These are phyloP conservation scores for Rhamnusium bicolor DNA, from an alignment of 2,888 invertebrate species.

Conservation along the genomic window DNA sequence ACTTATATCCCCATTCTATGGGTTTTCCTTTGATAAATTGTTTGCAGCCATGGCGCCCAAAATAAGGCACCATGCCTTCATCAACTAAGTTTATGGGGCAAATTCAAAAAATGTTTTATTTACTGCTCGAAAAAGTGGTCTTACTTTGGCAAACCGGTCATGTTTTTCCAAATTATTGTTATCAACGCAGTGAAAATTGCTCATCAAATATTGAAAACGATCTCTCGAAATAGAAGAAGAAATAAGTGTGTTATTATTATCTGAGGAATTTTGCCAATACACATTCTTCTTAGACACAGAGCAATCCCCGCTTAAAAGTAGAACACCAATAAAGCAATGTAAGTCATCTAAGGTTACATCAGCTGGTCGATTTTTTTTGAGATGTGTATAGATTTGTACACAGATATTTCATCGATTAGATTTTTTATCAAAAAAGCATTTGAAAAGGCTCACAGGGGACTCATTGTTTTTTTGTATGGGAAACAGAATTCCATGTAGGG, in stretches of 20 bases:
- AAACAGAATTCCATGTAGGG: too few relatives aligned
- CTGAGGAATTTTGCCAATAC: too few relatives aligned
- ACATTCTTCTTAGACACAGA: too few relatives aligned
- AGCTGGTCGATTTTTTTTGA: not conserved
- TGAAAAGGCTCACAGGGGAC: too few relatives aligned
- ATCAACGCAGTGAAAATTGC: not conserved
- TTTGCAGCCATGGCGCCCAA: too few relatives aligned
- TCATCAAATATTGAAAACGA: not conserved
- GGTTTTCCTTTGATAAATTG: slow-evolving; percentile 57
- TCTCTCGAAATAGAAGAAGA: not conserved
- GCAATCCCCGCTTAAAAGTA: not conserved
- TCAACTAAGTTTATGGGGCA: not conserved
- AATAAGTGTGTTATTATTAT: too few relatives aligned
- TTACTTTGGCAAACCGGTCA: not conserved
- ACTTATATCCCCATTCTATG: too few relatives aligned
- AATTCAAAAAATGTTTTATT: not conserved
- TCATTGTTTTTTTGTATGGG: too few relatives aligned
- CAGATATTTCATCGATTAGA: too few relatives aligned
- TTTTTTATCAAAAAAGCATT: too few relatives aligned
- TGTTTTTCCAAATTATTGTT: not conserved
- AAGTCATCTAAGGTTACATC: not conserved
- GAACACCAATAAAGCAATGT: not conserved
- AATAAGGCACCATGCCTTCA: too few relatives aligned
- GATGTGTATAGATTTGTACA: too few relatives aligned
- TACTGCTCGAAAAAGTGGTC: not conserved